phyloP scores from a whole-genome alignment of 2,113 vertebrate species.

The Psittacara wagleri region DNA sequence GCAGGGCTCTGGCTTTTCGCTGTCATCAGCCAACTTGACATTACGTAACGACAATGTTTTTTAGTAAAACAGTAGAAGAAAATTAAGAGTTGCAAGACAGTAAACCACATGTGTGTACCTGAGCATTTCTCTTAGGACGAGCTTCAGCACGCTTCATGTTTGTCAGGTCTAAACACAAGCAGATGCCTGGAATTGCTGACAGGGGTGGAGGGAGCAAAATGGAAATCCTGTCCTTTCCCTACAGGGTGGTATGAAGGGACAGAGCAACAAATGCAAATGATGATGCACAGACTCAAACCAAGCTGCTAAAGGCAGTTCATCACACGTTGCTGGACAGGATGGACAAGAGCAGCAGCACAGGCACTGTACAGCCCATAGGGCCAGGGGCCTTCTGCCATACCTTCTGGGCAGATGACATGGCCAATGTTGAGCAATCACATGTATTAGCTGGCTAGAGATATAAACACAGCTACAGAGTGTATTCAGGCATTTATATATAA shows the following conservation, averaged over 20 bases:
- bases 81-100: neutral
- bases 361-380: accelerated
- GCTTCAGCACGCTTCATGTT: neutral
- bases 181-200: neutral
- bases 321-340: neutral
- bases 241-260: neutral
- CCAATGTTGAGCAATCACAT: neutral
- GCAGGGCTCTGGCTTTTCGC: neutral
- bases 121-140: neutral
- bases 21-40: neutral
- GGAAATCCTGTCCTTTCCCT: neutral
- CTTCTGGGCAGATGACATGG: neutral
- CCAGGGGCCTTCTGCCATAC: neutral
- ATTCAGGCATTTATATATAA: neutral
- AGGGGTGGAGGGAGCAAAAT: neutral
- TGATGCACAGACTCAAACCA: neutral
- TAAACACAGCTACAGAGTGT: accelerated
- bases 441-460: neutral
- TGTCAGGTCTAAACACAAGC: neutral
- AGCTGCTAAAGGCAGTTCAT: neutral
- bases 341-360: neutral
- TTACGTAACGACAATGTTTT: neutral
- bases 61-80: neutral
- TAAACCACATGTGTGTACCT: neutral
- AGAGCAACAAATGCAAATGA: neutral